Evolutionary conservation across 2,797 vertebrate genomes (phyloP).

Genomic region (Coreius guichenoti): DNA sequence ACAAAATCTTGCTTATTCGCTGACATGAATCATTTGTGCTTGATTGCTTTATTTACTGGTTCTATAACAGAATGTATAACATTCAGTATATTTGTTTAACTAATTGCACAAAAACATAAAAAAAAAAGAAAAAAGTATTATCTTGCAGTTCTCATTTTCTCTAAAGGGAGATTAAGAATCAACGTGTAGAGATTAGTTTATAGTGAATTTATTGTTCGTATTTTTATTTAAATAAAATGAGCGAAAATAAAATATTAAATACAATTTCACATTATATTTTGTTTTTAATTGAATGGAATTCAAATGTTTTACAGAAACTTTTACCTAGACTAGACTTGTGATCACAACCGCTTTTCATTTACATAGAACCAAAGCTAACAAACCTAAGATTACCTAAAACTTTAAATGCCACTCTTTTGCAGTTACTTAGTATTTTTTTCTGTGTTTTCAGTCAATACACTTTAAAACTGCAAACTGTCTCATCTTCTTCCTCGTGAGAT

Average conservation of each 20-base stretch:
- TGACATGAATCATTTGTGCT: conserved; percentile 26
- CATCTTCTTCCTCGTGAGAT: background rate
- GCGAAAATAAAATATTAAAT: too few relatives aligned
- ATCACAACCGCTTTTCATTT: background rate
- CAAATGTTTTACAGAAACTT: background rate
- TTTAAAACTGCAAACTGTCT: background rate
- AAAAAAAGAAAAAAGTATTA: background rate
- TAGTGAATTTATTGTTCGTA: background rate
- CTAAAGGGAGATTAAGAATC: background rate
- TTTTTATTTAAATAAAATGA: background rate
- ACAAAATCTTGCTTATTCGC: conserved; percentile 64
- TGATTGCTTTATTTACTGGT: conserved; percentile 5
- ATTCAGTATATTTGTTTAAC: conserved; percentile 6
- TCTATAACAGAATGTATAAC: background rate
- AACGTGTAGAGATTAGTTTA: background rate
- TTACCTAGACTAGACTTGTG: background rate
- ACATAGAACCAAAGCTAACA: background rate
- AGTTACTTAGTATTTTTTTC: background rate
- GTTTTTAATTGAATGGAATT: background rate
- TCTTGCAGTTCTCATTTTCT: background rate
- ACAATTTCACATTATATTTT: too few relatives aligned
- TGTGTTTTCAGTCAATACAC: background rate
- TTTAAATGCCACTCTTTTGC: background rate
- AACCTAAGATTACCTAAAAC: background rate
- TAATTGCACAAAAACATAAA: background rate